phyloP scores from a whole-genome alignment of 2,888 invertebrate genomes.

The Ophonus ardosiacus region DNA sequence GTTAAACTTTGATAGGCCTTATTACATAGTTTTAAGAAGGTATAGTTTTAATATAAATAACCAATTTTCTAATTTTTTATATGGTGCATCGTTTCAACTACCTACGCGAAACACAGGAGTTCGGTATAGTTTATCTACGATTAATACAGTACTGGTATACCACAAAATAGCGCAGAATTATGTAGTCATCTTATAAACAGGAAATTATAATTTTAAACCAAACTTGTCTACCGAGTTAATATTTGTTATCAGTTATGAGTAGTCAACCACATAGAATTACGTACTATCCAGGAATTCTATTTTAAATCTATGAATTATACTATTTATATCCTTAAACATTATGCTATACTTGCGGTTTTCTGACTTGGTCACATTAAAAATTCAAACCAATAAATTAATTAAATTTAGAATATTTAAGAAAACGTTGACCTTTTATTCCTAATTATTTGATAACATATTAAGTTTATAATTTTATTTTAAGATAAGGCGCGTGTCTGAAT shows the following conservation, averaged over 20 bases:
- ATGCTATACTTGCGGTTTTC: background rate
- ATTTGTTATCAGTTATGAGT: slow-evolving; percentile 27
- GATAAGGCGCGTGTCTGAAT: too few relatives aligned
- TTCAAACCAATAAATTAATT: background rate
- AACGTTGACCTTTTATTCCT: too few relatives aligned
- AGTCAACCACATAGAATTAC: background rate
- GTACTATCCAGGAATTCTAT: background rate
- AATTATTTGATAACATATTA: too few relatives aligned
- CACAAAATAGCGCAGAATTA: slow-evolving; percentile 1
- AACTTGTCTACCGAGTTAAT: background rate
- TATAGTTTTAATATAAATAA: too few relatives aligned
- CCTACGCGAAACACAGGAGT: background rate
- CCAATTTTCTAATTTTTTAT: too few relatives aligned
- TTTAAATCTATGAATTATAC: slow-evolving; percentile 3
- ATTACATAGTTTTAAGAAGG: too few relatives aligned
- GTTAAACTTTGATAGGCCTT: too few relatives aligned
- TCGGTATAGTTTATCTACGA: background rate
- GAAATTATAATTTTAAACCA: slow-evolving; percentile 2
- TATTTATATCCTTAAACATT: background rate
- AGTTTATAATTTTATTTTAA: too few relatives aligned
- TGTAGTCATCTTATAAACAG: slow-evolving; percentile 12
- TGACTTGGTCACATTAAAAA: background rate
- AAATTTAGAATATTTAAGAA: background rate
- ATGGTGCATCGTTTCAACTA: background rate
- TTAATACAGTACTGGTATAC: background rate